Evolutionary conservation across 2,113 vertebrate genomes (phyloP), one percentile per base, ranked within the genome.

Genomic region (Vidua chalybeata): DNA sequence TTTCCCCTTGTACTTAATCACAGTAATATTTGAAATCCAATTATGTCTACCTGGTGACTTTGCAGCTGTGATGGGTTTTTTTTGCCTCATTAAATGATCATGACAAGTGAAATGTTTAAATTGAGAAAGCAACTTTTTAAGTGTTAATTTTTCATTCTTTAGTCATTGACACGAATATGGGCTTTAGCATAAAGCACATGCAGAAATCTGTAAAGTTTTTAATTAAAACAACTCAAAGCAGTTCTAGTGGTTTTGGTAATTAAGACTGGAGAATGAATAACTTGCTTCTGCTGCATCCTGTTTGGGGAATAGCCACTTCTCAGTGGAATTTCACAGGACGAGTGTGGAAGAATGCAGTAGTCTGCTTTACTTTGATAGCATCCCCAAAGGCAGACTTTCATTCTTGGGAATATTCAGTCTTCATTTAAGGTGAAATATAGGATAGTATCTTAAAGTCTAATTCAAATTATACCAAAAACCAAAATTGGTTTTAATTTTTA

Each of bases 1-100:
- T 88, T 88, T n/a, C 24, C n/a, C 31, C 63, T 48, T 78, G 28
- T 55, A 51, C 73, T 90, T 90, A 59, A 63, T 90, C 68, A 84
- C 33, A 78, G 35, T 87, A 84, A 59, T 86, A 81, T 84, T 93
- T 93, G 48, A 92, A 96, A 89, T 89, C 77, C 13, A 74, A 3
- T 80, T 96, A 73, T 73, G 54, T 64, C 41, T 86, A 64, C 64
- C 51, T 81, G 43, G 63, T 84, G 68, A 71, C 39, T 83, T 90
- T 81, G 72, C 86, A 94, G 59, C 80, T 95, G 90, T 76, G 78
- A 10, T 3, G n/a, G 3, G 2, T 30, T 21, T 91, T 49, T 43
- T 85, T 93, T 17, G 72, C 46, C 30, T 92, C 58, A 69, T 86
- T 79, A 82, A 87, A 68, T 72, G 15, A 66, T 72, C 27, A 48